Conservation (phyloP, 64 coral and sea anemone genomes). For the Dendrophyllia cribrosa region DNA sequence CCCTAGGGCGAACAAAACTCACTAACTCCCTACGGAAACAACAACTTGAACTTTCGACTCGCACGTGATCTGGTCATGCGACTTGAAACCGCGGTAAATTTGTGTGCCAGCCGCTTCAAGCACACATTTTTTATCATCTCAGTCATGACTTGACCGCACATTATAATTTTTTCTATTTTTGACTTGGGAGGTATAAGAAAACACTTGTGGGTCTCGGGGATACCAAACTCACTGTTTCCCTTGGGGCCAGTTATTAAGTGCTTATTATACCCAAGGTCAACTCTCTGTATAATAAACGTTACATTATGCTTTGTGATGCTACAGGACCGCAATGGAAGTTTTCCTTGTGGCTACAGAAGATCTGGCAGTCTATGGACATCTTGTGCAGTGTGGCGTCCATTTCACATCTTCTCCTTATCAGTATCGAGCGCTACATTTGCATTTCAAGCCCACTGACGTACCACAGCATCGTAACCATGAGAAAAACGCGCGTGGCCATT, state of each 20-base stretch:
- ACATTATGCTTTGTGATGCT: neutral
- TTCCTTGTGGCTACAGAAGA: slow-evolving; percentile 47
- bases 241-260: neutral
- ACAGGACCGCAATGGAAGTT: slow-evolving; percentile 78
- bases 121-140: too few relatives aligned
- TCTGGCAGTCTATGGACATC: slow-evolving; percentile 88
- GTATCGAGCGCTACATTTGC: slow-evolving; percentile 89
- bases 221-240: too few relatives aligned
- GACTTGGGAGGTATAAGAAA: too few relatives aligned
- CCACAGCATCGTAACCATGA: slow-evolving; percentile 74
- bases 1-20: too few relatives aligned
- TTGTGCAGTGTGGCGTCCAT: slow-evolving; percentile 89
- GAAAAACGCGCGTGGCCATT: slow-evolving; percentile 78
- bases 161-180: too few relatives aligned
- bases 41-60: too few relatives aligned
- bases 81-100: too few relatives aligned
- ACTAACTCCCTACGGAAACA: too few relatives aligned
- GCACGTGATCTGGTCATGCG: too few relatives aligned
- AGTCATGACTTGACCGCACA: too few relatives aligned
- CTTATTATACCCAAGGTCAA: neutral
- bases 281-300: neutral
- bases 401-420: slow-evolving; percentile 81
- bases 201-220: too few relatives aligned
- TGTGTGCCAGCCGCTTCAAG: too few relatives aligned
- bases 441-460: slow-evolving; percentile 84